Base-by-base conservation (phyloP, 2,113 vertebrate species). In the Phaethon lepturus region DNA sequence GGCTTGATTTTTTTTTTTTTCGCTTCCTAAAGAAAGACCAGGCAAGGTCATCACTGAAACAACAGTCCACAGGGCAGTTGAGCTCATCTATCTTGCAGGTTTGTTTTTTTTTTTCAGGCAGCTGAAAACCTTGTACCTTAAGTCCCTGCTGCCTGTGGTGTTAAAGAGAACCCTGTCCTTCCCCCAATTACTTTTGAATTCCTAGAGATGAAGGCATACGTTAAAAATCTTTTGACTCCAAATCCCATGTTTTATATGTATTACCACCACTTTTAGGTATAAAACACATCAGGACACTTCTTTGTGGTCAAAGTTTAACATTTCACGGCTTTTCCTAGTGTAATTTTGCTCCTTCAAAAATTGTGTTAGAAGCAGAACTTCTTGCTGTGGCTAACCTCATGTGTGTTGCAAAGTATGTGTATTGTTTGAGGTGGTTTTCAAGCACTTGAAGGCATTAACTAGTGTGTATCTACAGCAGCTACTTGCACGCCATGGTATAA, bases 1-100 rank as follows among this genome's bases (percentile, higher is more conserved):
- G 35, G 35, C 42, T 90, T 63, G 42, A 68, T 52, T 69, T 94
- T 95, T 93, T 52, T 69, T 94, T 95, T 93, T 38, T 38, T 93
- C 26, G 60, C 22, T 83, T 91, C 42, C 35, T 72, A 20, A 62
- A 68, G 76, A 80, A 88, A 64, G 63, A 35, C 16, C 24, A 53
- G 15, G 16, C 42, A 56, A 53, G 45, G 33, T 64, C 35, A 47
- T 77, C 17, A 17, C 23, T 68, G 49, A 77, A 92, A 52, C 33
- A 24, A 10, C 12, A 76, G 26, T 44, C 19, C 38, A 13, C 22
- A 73, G 67, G n/a, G 9, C 26, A 73, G 6, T 68, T 76, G 24
- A 76, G 17, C 35, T 86, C 4, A 1, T 45, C n/a, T 66, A 6
- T 88, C 49, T 63, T n/a, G 11, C 12, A 73, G 24, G 16, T 38